A percentile compares a stretch with the other conserved stretches of the same genome.
Evolutionary conservation across 2,113 vertebrate species (phyloP).

Genomic region (Urocitellus parryii): DNA sequence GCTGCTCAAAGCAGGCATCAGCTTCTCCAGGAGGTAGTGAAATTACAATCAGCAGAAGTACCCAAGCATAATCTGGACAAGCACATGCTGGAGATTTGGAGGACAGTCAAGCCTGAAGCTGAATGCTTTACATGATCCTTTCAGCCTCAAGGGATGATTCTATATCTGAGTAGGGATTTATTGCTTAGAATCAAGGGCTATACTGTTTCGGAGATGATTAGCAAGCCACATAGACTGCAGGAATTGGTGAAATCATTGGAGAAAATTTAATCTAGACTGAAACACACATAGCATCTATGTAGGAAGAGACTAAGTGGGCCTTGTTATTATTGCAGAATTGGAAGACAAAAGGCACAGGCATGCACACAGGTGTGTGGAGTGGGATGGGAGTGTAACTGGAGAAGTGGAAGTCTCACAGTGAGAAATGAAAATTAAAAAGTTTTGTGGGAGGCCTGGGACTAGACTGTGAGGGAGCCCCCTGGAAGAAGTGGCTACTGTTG

Average conservation of each 20-base stretch:
- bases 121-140: background rate
- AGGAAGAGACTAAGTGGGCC: background rate
- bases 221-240: rapidly evolving
- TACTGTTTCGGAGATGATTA: background rate
- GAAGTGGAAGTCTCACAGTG: background rate
- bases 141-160: background rate
- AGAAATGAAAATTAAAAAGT: background rate
- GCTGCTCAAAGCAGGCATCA: background rate
- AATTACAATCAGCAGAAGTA: background rate
- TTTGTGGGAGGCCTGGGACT: background rate
- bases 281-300: background rate
- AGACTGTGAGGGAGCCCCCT: no score
- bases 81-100: background rate
- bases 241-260: background rate
- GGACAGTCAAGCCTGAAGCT: background rate
- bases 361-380: background rate
- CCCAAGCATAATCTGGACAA: background rate
- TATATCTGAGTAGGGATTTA: background rate
- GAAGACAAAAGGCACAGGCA: background rate
- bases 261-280: background rate
- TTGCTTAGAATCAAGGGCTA: background rate
- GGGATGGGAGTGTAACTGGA: background rate
- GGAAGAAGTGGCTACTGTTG: background rate
- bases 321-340: background rate
- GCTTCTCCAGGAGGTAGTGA: background rate